Conservation (phyloP, 2,797 vertebrate genomes). For the Enteromius mattozi region DNA sequence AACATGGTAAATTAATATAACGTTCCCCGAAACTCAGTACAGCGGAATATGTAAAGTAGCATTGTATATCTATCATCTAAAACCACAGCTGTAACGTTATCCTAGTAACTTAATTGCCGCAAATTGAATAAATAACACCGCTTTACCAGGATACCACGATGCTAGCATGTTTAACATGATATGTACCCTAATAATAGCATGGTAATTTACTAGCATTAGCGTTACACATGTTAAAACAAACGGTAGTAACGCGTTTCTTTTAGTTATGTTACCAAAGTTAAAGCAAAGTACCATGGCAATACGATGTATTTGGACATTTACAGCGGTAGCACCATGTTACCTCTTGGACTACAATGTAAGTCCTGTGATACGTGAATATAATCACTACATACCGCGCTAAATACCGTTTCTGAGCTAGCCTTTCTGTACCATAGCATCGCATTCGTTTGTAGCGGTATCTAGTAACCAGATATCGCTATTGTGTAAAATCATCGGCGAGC, state of each 20-base stretch:
- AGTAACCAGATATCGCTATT: rapidly evolving
- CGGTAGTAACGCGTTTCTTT: not conserved
- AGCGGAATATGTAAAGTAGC: not conserved
- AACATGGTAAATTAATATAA: not conserved
- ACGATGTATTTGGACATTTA: not conserved
- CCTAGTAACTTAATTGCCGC: not conserved
- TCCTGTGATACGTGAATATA: not conserved
- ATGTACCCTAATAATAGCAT: not conserved
- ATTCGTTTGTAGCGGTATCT: not conserved
- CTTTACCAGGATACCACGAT: no score
- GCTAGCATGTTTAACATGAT: not conserved
- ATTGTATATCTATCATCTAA: not conserved
- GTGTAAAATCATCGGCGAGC: not conserved
- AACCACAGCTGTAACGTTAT: not conserved
- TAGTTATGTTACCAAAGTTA: not conserved
- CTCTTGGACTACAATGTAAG: not conserved
- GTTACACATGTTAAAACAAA: not conserved
- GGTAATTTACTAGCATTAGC: not conserved
- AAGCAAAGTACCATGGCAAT: not conserved
- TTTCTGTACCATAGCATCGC: rapidly evolving
- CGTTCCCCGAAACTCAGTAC: not conserved
- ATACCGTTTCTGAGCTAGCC: not conserved
- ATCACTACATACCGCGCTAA: not conserved
- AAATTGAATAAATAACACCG: no score
- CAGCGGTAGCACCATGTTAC: not conserved